Percentiles rank a stretch among this genome's conserved stretches.
These are phyloP conservation scores for Eclectus roratus DNA, from an alignment of 2,113 vertebrate genomes.

Conservation along the genomic window DNA sequence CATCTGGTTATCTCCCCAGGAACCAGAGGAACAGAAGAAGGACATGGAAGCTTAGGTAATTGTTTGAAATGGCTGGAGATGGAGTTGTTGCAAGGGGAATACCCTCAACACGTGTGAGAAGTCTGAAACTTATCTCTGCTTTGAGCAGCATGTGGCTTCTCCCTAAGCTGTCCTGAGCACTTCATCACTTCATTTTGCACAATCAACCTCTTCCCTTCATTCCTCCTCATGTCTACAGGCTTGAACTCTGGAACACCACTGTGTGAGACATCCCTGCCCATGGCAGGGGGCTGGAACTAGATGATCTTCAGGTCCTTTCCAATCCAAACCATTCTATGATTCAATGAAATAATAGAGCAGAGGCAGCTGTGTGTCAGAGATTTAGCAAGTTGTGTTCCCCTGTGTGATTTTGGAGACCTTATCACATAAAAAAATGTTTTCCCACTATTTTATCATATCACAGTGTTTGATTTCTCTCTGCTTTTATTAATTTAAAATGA, in stretches of 20 bases:
- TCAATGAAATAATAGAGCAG: not conserved
- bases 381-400: rapidly evolving
- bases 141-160: not conserved
- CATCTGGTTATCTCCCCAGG: not conserved
- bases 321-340: too few relatives aligned
- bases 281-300: too few relatives aligned
- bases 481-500: not conserved
- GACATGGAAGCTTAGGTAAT: not conserved
- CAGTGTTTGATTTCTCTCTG: not conserved
- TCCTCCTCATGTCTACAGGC: not conserved
- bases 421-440: not conserved
- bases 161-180: not conserved
- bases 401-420: rapidly evolving
- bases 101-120: not conserved
- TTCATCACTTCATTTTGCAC: not conserved
- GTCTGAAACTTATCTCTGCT: not conserved
- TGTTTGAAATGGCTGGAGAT: not conserved
- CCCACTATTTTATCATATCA: not conserved
- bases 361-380: rapidly evolving
- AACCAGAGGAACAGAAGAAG: not conserved
- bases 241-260: not conserved
- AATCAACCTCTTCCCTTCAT: not conserved
- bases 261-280: not conserved
- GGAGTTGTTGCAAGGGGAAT: not conserved
- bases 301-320: too few relatives aligned